Evolutionary conservation across 2,797 vertebrate genomes (phyloP).

Genomic region (Pagetopsis macropterus): DNA sequence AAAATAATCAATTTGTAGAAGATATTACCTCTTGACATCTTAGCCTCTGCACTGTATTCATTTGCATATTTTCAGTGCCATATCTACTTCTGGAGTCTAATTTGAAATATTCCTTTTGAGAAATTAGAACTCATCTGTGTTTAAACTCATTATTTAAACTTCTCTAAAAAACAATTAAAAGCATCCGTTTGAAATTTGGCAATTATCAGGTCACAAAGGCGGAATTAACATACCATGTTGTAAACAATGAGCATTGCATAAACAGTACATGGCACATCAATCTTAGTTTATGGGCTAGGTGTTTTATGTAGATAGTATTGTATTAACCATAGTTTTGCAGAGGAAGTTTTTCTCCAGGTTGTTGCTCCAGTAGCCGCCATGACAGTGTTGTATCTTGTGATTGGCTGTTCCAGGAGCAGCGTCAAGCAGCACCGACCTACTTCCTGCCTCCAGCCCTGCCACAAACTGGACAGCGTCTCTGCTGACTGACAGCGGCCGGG

Average conservation of each 20-base stretch:
- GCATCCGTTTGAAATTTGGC: background rate
- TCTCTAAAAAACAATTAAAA: background rate
- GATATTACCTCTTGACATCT: slow-evolving; percentile 56
- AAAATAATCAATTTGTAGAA: slow-evolving; percentile 48
- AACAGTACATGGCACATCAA: too few species aligned
- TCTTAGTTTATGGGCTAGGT: too few species aligned
- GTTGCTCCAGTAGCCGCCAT: background rate
- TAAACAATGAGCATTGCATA: background rate
- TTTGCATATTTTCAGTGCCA: slow-evolving; percentile 31
- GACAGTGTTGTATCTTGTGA: slow-evolving; percentile 33
- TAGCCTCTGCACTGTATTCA: slow-evolving; percentile 41
- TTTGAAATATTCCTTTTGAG: slow-evolving; percentile 6
- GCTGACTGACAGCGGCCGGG: slow-evolving; percentile 88
- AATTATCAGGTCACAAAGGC: background rate
- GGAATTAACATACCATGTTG: background rate
- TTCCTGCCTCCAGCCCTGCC: slow-evolving; percentile 88
- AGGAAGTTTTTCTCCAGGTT: background rate
- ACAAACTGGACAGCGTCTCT: slow-evolving; percentile 94
- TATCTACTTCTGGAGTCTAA: slow-evolving; percentile 34
- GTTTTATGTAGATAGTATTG: too few species aligned
- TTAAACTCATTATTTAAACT: background rate
- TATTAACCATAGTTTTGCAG: too few species aligned
- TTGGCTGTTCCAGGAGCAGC: slow-evolving; percentile 86
- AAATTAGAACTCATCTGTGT: background rate
- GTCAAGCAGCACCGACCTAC: slow-evolving; percentile 93